phyloP scores from a whole-genome alignment of 2,113 vertebrate genomes.

The Noturus placidus region DNA sequence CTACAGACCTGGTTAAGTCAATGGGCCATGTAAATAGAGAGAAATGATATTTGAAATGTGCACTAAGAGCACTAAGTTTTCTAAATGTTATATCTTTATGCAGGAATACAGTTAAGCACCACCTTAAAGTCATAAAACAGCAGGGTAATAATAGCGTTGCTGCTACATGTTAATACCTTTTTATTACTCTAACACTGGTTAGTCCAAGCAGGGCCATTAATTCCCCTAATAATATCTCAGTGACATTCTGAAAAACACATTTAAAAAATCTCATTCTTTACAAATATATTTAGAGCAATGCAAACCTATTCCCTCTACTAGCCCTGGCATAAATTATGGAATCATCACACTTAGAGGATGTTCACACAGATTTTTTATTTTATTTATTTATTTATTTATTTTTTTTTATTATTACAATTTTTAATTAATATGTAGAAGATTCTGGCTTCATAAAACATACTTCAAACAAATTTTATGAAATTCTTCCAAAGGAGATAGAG shows the following conservation, averaged over 20 bases:
- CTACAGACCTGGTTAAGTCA: background rate
- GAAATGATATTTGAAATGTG: background rate
- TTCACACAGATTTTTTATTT: too few species aligned
- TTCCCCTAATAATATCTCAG: background rate
- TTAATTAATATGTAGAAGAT: too few species aligned
- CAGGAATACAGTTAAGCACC: background rate
- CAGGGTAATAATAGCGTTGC: background rate
- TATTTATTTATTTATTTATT: too few species aligned
- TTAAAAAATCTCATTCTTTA: background rate
- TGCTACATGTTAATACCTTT: conserved; percentile 14
- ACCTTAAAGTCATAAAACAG: conserved; percentile 24
- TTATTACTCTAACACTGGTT: conserved; percentile 56
- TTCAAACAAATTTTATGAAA: too few species aligned
- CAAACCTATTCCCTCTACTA: background rate
- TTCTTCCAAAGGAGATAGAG: too few species aligned
- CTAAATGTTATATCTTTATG: background rate
- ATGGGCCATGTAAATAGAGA: background rate
- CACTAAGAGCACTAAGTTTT: background rate
- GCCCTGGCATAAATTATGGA: too few species aligned
- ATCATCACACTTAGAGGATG: too few species aligned
- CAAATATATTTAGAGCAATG: background rate
- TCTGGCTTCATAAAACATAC: too few species aligned
- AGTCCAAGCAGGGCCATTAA: conserved; percentile 66
- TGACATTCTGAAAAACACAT: conserved; percentile 1
- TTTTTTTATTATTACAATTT: too few species aligned